Conservation (phyloP, 2,888 invertebrate genomes). For the Drosophila fulvimacula region DNA sequence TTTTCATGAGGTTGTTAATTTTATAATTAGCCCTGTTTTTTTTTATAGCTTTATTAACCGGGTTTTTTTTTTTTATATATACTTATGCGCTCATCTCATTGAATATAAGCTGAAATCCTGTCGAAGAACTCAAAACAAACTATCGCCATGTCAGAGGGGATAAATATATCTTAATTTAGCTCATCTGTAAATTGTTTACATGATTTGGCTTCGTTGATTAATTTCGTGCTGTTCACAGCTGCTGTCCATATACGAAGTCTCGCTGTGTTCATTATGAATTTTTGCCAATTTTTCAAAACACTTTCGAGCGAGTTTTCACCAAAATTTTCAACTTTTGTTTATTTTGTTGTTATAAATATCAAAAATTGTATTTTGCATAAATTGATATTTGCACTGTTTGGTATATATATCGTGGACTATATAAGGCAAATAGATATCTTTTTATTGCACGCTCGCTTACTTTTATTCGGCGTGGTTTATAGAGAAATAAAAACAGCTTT, state of each 20-base stretch:
- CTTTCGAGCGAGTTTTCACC: conserved; percentile 26
- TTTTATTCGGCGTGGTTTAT: conserved; percentile 9
- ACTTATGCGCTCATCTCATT: background rate
- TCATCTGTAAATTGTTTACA: conserved; percentile 3
- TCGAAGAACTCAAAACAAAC: conserved; percentile 3
- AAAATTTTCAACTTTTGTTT: conserved; percentile 31
- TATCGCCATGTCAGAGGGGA: background rate
- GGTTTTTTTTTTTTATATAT: background rate
- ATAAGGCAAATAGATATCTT: conserved; percentile 2
- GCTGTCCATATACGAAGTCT: conserved; percentile 16
- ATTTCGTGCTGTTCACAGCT: conserved; percentile 40
- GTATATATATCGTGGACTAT: conserved; percentile 5
- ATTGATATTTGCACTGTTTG: conserved; percentile 9
- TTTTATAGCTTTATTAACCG: conserved; percentile 13
- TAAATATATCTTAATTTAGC: conserved; percentile 2
- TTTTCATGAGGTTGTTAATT: conserved; percentile 32
- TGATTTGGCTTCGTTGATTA: background rate
- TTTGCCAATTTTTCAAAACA: conserved; percentile 42
- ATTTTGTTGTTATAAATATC: conserved; percentile 23
- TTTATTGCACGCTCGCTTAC: conserved; percentile 30
- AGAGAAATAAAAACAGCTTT: conserved; percentile 3
- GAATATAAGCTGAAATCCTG: background rate
- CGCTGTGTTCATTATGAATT: conserved; percentile 44
- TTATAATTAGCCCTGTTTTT: conserved; percentile 14
- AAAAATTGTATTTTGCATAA: conserved; percentile 26